Evolutionary conservation across 1,140 invertebrate genomes (phyloP).

Genomic region (Trigoniulus corallinus): DNA sequence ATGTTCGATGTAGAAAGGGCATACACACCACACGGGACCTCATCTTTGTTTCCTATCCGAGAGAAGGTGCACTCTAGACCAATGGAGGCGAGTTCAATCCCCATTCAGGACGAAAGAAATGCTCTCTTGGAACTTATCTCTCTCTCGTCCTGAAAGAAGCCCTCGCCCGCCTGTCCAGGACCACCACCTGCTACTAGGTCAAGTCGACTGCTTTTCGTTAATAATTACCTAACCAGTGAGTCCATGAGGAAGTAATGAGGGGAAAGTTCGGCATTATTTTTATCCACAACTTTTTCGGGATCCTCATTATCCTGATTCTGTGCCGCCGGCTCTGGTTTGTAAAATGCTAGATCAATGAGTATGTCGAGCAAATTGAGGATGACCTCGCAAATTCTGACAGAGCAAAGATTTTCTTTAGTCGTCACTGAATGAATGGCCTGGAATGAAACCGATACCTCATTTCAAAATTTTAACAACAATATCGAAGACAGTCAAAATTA

Average conservation of each 20-base stretch:
- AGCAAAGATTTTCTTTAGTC: slow-evolving; percentile 52
- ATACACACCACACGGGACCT: no score
- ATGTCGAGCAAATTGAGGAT: slow-evolving; percentile 77
- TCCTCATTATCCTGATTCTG: background rate
- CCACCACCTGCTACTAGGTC: no score
- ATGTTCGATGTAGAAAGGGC: no score
- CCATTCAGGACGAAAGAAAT: no score
- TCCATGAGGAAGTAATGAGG: slow-evolving; percentile 32
- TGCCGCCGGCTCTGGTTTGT: slow-evolving; percentile 6
- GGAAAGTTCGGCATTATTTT: slow-evolving; percentile 19
- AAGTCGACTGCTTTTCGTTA: no score
- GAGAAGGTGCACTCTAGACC: no score
- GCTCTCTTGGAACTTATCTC: no score
- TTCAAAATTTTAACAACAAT: background rate
- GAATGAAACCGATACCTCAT: slow-evolving; percentile 18
- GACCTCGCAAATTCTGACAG: slow-evolving; percentile 70
- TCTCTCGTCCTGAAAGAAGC: no score
- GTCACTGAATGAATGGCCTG: slow-evolving; percentile 73
- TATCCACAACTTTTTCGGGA: slow-evolving; percentile 9
- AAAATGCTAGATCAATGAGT: slow-evolving; percentile 68
- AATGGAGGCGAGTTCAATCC: background rate
- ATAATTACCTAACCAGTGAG: slow-evolving; percentile 29
- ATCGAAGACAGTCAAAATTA: background rate
- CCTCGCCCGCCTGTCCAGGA: no score
- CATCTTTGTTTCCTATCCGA: no score